These are phyloP conservation scores for Zootoca vivipara DNA, from an alignment of 2,113 vertebrate genomes.

Conservation along the genomic window DNA sequence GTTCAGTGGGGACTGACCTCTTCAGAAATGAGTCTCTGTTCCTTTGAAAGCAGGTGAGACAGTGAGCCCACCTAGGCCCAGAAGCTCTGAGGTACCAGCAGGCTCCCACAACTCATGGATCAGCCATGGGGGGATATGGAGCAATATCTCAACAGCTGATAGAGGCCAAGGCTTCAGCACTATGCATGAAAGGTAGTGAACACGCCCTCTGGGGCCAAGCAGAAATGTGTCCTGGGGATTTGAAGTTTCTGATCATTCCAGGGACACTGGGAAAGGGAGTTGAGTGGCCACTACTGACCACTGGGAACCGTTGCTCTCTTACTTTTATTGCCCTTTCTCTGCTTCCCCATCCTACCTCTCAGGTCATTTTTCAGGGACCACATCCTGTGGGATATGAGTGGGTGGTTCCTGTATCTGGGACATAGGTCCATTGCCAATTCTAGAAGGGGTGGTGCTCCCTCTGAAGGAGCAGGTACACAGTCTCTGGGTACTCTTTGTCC, in stretches of 20 bases:
- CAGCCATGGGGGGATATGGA: background rate
- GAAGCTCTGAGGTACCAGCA: too few relatives aligned
- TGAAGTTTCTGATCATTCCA: background rate
- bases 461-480: too few relatives aligned
- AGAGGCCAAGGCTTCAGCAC: background rate
- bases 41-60: too few relatives aligned
- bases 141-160: background rate
- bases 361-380: background rate
- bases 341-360: too few relatives aligned
- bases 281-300: background rate
- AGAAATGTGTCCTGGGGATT: background rate
- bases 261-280: background rate
- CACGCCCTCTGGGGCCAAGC: background rate
- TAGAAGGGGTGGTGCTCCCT: too few relatives aligned
- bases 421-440: too few relatives aligned
- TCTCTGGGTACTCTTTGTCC: too few relatives aligned
- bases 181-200: background rate
- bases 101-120: background rate
- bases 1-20: too few relatives aligned
- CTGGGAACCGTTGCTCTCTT: background rate
- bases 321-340: background rate
- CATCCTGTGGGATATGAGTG: background rate
- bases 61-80: too few relatives aligned
- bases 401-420: too few relatives aligned
- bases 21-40: too few relatives aligned